phyloP scores from a whole-genome alignment of 2,888 invertebrate species.

The Agrotis puta region DNA sequence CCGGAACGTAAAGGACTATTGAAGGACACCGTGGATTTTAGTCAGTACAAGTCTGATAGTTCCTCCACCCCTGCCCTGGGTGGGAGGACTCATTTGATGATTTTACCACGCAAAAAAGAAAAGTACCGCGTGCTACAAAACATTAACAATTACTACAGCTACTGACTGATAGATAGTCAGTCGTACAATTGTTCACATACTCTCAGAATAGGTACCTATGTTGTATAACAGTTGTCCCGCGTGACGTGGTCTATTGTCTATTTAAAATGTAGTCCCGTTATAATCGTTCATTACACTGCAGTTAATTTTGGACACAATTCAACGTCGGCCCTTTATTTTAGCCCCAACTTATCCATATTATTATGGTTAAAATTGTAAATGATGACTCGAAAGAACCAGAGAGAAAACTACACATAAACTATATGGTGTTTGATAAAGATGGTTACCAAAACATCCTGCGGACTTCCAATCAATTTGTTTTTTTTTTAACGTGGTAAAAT shows the following conservation, averaged over 20 bases:
- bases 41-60: too few relatives aligned
- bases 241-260: constrained; percentile 26
- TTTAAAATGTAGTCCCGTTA: constrained; percentile 33
- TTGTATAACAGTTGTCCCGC: constrained; percentile 27
- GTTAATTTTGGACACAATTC: not conserved
- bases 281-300: not conserved
- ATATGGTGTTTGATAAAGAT: not conserved
- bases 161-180: constrained; percentile 8
- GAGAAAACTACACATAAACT: not conserved
- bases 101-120: too few relatives aligned
- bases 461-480: not conserved
- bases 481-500: too few relatives aligned
- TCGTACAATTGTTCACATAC: constrained; percentile 7
- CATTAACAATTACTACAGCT: constrained; percentile 31
- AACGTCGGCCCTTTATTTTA: not conserved
- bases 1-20: too few relatives aligned
- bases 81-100: too few relatives aligned
- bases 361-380: not conserved
- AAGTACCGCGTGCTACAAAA: not conserved
- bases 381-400: not conserved
- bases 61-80: too few relatives aligned
- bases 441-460: not conserved
- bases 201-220: not conserved
- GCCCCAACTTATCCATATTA: too few relatives aligned
- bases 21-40: too few relatives aligned